Evolutionary conservation across 2,113 vertebrate species (phyloP), one percentile per base, ranked within the genome.

Genomic region (Bettongia penicillata): DNA sequence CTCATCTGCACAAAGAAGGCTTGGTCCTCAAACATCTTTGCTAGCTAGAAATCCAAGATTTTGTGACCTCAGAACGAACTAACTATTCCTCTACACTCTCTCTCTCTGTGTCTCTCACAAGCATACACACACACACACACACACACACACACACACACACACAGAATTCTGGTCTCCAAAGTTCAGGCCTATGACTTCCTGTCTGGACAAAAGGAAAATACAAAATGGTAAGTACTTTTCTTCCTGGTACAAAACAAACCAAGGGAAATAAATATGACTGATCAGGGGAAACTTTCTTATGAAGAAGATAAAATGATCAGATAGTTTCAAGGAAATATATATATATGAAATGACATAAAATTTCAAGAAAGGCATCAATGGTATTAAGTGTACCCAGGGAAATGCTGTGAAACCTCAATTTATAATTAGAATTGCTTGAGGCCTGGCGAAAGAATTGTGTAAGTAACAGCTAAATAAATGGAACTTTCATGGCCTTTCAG

Each of bases 341-440:
- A 26, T 93, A 47, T 95, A 68, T 47, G 24, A 92, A 47, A 55
- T 95, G 4, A 8, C 4, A 1, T 1, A 26, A 53, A 95, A 92
- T 92, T 94, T 53, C 48, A 93, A 96, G 94, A 96, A 97, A 95
- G 91, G 57, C 0, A 3, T 50, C 92, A 22, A 12, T 50, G 19
- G 51, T 89, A 8, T 53, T 51, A 77, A n/a, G 92, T 37, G 92
- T 91, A 92, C 48, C 47, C 2, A 25, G 37, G 55, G n/a, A 53
- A 51, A 90, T 89, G 89, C 25, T 61, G 93, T 52, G 68, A 97
- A 96, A 51, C 52, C 51, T 14, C 94, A 96, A 95, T 95, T 48
- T 91, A 94, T 47, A 57, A 57, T 28, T 28, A 57, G 25, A 57
- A 77, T n/a, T 77, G 19, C 68, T 43, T 84, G 68, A 84, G 68